phyloP scores from a whole-genome alignment of 2,113 vertebrate species.

The Peromyscus leucopus region DNA sequence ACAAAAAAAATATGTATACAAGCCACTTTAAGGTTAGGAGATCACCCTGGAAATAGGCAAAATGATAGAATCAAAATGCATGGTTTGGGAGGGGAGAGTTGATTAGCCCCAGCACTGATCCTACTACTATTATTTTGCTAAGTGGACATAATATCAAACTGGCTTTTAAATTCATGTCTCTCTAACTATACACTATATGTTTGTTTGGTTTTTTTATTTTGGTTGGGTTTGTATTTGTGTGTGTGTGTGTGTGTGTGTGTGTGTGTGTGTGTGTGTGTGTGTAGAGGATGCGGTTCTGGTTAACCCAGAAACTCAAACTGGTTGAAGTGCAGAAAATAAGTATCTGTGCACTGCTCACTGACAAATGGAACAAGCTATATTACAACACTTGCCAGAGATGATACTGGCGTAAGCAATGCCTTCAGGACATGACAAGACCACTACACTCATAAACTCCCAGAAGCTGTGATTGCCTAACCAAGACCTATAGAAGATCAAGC shows the following conservation, averaged over 20 bases:
- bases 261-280: no score
- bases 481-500: not conserved
- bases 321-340: not conserved
- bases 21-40: not conserved
- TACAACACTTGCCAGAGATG: not conserved
- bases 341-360: not conserved
- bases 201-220: not conserved
- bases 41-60: not conserved
- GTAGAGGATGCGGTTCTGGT: not conserved
- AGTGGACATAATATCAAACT: not conserved
- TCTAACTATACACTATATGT: not conserved
- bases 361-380: not conserved
- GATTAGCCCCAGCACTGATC: not conserved
- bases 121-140: not conserved
- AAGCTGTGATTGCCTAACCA: not conserved
- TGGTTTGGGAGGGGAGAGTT: not conserved
- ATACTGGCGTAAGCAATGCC: no score
- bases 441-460: not conserved
- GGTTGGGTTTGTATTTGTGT: no score
- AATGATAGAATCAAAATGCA: not conserved
- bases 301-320: not conserved
- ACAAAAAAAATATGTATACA: no score
- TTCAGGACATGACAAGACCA: not conserved
- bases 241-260: no score
- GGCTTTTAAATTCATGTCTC: not conserved